These are phyloP conservation scores for Listrodromus nycthemerus DNA, from an alignment of 2,888 invertebrate species.

Conservation along the genomic window DNA sequence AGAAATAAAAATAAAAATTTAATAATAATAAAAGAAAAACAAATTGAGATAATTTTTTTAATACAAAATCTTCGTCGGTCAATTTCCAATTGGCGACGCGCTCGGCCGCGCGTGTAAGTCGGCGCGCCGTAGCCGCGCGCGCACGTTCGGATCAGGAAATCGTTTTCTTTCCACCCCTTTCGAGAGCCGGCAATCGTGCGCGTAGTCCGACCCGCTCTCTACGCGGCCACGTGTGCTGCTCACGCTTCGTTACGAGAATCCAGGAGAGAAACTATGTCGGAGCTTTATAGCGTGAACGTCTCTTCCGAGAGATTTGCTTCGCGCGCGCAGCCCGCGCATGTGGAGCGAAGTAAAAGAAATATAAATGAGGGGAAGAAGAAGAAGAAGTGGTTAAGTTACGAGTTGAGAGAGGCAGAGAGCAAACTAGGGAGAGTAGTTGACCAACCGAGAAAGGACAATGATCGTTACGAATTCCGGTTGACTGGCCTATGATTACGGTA, in stretches of 20 bases:
- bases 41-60: background rate
- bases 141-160: conserved; percentile 39
- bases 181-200: conserved; percentile 26
- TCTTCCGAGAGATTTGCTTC: conserved; percentile 40
- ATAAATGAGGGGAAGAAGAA: conserved; percentile 3
- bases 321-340: conserved; percentile 19
- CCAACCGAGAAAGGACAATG: conserved; percentile 57
- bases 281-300: conserved; percentile 27
- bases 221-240: conserved; percentile 26
- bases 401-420: conserved; percentile 24
- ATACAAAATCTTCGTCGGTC: conserved; percentile 5
- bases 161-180: conserved; percentile 41
- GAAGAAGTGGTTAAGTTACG: conserved; percentile 27
- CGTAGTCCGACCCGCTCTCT: background rate
- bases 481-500: conserved; percentile 74
- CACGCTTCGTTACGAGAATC: conserved; percentile 41
- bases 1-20: background rate
- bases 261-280: conserved; percentile 14
- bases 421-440: conserved; percentile 28
- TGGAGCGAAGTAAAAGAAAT: conserved; percentile 29
- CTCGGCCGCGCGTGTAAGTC: conserved; percentile 10
- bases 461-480: conserved; percentile 73
- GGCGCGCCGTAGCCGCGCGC: conserved; percentile 15
- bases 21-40: background rate
- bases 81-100: conserved; percentile 27